phyloP scores from a whole-genome alignment of 2,888 invertebrate species.

The Cerceris ruficornis region DNA sequence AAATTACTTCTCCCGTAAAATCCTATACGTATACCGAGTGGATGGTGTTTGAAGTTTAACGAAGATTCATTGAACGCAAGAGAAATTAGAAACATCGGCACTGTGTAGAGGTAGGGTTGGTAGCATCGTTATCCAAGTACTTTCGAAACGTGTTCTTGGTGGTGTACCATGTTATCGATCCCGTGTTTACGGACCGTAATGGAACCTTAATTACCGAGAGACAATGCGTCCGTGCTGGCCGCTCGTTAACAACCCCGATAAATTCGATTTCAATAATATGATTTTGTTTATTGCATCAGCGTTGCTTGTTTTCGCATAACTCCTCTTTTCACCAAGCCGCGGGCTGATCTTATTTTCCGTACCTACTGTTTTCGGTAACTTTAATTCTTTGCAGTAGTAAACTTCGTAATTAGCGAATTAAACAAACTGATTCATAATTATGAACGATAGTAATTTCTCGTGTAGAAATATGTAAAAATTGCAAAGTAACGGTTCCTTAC shows the following conservation, averaged over 20 bases:
- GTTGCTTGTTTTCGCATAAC: not conserved
- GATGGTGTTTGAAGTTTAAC: not conserved
- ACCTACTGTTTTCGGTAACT: too few relatives aligned
- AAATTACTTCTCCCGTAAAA: too few relatives aligned
- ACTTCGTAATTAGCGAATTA: too few relatives aligned
- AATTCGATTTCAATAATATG: slow-evolving; percentile 5
- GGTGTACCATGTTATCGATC: slow-evolving; percentile 25
- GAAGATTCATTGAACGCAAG: not conserved
- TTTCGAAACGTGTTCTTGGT: not conserved
- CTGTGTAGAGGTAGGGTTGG: slow-evolving; percentile 11
- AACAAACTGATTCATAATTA: too few relatives aligned
- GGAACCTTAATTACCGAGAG: slow-evolving; percentile 38
- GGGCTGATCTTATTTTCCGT: too few relatives aligned
- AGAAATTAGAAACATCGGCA: slow-evolving; percentile 1
- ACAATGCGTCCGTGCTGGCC: slow-evolving; percentile 19
- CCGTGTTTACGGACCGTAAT: slow-evolving; percentile 28
- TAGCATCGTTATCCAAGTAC: slow-evolving; percentile 4
- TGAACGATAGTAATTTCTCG: too few relatives aligned
- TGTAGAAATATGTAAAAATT: too few relatives aligned
- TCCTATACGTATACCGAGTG: not conserved
- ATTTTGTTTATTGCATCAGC: not conserved
- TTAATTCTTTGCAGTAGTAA: too few relatives aligned
- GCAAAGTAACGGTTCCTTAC: too few relatives aligned
- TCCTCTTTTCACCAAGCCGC: too few relatives aligned
- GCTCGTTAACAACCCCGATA: slow-evolving; percentile 8